Base-by-base conservation (phyloP, 2,888 invertebrate species). In the Caenorhabditis sinica region DNA sequence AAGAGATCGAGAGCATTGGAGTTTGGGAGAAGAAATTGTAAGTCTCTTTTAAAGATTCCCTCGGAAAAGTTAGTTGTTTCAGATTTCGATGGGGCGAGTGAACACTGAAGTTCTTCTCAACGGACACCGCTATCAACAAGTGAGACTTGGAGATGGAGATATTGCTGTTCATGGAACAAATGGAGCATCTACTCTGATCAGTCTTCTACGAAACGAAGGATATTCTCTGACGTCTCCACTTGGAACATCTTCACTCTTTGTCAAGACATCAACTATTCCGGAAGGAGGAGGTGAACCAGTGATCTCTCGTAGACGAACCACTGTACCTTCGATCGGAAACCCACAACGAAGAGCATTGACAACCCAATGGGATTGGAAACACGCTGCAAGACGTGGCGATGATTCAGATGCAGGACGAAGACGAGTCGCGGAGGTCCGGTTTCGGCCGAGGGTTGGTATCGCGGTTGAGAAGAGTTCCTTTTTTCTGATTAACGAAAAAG, bases 351-450 rank as follows among this genome's bases (percentile, higher is more conserved):
- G 96, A 0, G 97, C 97, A 92, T 93, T 97, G 74, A 96, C 96
- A 0, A 97, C 97, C 92, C 95, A 97, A 86, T 96, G 97, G 91
- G 97, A 98, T 94, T 98, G 97, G 97, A 95, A 97, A 53, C 97
- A 97, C 94, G 97, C 97, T 94, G 94, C 97, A 81, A 94, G 96
- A 28, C 95, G 96, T 85, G 94, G 95, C 45, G 95, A 92, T 3
- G 82, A 76, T 45, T 40, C 60, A 45, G 75, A 56, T 6, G 25
- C 25, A 8, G 79, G 73, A 58, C 23, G 30, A 61, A 84, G 88
- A 71, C 63, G 85, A 53, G 79, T 88, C n/a, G 88, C 86, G 15
- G 88, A 89, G 89, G 89, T 90, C 76, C 36, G 93, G 93, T 87
- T 92, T 92, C 30, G 93, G 93, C 89, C 93, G 92, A n/a, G 92